phyloP scores from a whole-genome alignment of 92 coral and sea anemone species.

The Muricea muricata region DNA sequence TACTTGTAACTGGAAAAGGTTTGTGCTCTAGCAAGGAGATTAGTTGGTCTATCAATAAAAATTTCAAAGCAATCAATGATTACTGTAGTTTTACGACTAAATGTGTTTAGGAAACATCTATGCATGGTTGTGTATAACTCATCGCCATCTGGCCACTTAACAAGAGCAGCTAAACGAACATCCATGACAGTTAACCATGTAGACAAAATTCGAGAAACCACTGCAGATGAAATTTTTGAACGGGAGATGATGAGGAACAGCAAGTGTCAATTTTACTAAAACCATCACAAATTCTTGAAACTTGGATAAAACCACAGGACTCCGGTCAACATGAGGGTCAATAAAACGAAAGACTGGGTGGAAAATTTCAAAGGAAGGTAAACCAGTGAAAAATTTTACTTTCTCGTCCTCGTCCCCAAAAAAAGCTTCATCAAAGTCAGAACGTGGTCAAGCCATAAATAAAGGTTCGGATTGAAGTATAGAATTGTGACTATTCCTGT shows the following conservation, averaged over 20 bases:
- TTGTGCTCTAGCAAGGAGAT: conserved; percentile 70
- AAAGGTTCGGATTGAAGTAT: not conserved
- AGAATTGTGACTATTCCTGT: not conserved
- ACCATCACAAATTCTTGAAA: conserved; percentile 6
- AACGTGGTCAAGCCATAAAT: not conserved
- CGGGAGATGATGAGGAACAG: conserved; percentile 32
- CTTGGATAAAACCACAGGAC: not conserved
- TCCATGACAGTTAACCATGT: conserved; percentile 48
- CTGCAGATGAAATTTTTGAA: not conserved
- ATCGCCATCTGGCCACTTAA: conserved; percentile 39
- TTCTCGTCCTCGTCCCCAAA: not conserved
- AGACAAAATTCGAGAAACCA: conserved; percentile 27
- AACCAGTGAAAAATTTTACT: not conserved
- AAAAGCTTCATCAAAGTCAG: not conserved
- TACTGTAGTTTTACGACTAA: conserved; percentile 62
- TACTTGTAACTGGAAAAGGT: too few species aligned
- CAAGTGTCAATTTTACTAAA: conserved; percentile 27
- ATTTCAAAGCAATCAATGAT: conserved; percentile 71
- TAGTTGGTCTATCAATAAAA: conserved; percentile 63
- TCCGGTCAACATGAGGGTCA: not conserved
- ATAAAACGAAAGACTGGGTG: not conserved
- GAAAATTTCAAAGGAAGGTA: not conserved
- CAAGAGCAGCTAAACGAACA: conserved; percentile 28
- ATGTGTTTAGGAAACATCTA: conserved; percentile 40
- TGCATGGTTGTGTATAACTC: conserved; percentile 14